Base-by-base conservation (phyloP, 1,140 invertebrate genomes). In the Brachionus paranguensis region DNA sequence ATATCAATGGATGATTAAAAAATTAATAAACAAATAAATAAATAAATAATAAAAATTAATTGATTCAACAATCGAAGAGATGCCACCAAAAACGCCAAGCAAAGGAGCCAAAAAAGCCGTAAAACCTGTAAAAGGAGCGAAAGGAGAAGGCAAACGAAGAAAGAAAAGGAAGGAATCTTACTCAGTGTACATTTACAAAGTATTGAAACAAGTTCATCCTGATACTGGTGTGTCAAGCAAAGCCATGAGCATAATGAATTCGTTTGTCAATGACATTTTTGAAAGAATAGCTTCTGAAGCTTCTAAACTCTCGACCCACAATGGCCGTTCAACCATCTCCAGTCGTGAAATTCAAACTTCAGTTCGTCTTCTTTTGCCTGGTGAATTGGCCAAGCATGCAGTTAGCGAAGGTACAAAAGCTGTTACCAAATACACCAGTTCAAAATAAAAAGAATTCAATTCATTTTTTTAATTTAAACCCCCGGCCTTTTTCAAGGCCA, bases 191-290 rank as follows among this genome's bases (percentile, higher is more conserved):
- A 29, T 29, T 29, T 29, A 29, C 27, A 29, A 29, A 29, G 27
- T 29, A 29, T 3, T 29, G 27, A 29, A 29, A 3, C 27, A 29
- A 29, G 27, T 29, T 29, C 93, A 93, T 87, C 92, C 92, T 2
- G 91, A 92, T 86, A 93, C 92, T 83, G 92, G 93, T 45, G 92
- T 93, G 47, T 93, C 92, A 24, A 86, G 85, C 86, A 88, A 88
- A 70, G 88, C 88, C 45, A 89, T 89, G 88, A 86, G 85, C 27
- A 87, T 88, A 78, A 88, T 89, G 88, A 88, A 89, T 86, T 87
- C 87, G 29, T 89, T 90, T 85, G 88, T 90, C 24, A 89, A 90
- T 83, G 89, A 90, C 79, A 87, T 90, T 84, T 90, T 90, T 84
- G 89, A 90, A 84, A 84, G 88, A 83, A 89, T 90, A 78, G 89